Conservation (phyloP, 2,888 invertebrate species). For the Lepidonotus clava region DNA sequence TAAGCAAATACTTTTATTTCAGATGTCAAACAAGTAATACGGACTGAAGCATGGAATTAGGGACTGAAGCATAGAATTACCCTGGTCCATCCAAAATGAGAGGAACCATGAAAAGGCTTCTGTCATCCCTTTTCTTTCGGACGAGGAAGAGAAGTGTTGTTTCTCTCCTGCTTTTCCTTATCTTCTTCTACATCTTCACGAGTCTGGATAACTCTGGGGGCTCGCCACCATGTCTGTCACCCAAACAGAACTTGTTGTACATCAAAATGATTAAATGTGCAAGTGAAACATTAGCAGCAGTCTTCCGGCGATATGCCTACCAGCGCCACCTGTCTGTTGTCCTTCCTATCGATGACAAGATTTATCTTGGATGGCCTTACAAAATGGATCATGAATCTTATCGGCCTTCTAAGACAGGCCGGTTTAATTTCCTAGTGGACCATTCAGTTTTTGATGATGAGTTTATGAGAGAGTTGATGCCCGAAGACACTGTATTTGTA, state of each 20-base stretch:
- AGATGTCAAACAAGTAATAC: too few species aligned
- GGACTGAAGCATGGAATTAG: too few species aligned
- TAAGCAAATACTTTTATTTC: too few species aligned
- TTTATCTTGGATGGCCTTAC: constrained; percentile 79
- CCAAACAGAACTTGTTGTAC: constrained; percentile 73
- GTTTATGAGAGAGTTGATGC: constrained; percentile 72
- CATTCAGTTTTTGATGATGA: constrained; percentile 75
- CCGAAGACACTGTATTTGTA: constrained; percentile 70
- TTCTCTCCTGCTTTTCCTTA: too few species aligned
- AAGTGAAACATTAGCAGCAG: constrained; percentile 74
- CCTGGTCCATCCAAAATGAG: too few species aligned
- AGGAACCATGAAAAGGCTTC: too few species aligned
- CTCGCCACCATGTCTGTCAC: too few species aligned
- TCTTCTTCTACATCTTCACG: too few species aligned
- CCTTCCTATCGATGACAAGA: constrained; percentile 69
- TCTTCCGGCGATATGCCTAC: constrained; percentile 75
- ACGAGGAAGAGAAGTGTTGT: too few species aligned
- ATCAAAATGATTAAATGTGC: constrained; percentile 79
- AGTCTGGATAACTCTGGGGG: too few species aligned
- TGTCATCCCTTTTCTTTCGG: too few species aligned
- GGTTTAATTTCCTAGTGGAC: constrained; percentile 75
- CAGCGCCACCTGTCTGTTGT: constrained; percentile 73
- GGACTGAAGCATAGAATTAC: too few species aligned
- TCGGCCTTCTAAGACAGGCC: constrained; percentile 66
- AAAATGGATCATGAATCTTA: constrained; percentile 69